phyloP scores from a whole-genome alignment of 1,140 invertebrate species.

The Tetramorium simillimum region DNA sequence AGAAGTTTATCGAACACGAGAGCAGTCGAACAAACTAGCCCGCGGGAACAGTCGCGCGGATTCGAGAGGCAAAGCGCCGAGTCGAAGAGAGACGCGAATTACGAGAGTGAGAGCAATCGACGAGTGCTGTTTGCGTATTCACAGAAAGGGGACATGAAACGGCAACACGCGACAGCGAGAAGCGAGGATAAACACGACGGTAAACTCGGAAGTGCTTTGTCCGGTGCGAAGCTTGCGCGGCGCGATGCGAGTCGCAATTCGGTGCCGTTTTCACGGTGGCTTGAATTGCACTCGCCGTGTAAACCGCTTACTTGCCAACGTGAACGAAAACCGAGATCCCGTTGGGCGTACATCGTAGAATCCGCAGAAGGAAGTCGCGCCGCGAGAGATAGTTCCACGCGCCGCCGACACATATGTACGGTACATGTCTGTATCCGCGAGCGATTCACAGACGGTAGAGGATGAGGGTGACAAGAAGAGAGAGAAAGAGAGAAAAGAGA shows the following conservation, averaged over 20 bases:
- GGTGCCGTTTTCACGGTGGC: constrained; percentile 67
- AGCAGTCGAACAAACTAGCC: constrained; percentile 27
- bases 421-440: neutral
- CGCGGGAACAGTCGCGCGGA: neutral
- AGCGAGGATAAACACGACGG: constrained; percentile 61
- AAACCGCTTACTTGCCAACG: constrained; percentile 68
- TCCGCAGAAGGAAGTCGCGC: constrained; percentile 30
- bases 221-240: constrained; percentile 20
- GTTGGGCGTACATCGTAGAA: neutral
- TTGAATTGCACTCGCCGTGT: constrained; percentile 63
- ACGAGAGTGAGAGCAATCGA: constrained; percentile 41
- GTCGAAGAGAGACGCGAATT: constrained; percentile 34
- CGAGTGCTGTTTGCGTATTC: constrained; percentile 32
- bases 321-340: constrained; percentile 61
- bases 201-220: constrained; percentile 73
- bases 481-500: constrained; percentile 38
- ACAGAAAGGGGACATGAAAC: constrained; percentile 36
- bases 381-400: constrained; percentile 43
- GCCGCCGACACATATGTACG: neutral
- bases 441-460: neutral
- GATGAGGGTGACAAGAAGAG: neutral
- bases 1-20: constrained; percentile 27
- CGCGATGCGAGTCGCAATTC: constrained; percentile 26
- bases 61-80: constrained; percentile 12
- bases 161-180: constrained; percentile 48